Evolutionary conservation across 1,140 invertebrate species (phyloP).

Genomic region (Parapsyche elsis): DNA sequence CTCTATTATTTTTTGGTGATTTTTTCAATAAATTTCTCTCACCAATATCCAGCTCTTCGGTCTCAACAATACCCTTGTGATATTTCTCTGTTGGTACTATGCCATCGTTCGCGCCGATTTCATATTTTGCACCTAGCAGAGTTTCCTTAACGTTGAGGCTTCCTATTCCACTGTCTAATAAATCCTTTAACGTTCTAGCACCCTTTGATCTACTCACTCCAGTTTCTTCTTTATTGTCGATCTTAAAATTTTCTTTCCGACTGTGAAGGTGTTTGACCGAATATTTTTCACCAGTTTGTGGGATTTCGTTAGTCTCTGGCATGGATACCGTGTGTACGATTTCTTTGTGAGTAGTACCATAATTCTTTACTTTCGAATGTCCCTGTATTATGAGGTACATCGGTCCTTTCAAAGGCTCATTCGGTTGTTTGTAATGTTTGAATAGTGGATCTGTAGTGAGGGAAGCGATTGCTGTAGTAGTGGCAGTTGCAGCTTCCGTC

Average conservation of each 20-base stretch:
- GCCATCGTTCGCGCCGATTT: slow-evolving; percentile 65
- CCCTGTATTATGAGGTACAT: slow-evolving; percentile 85
- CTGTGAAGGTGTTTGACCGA: slow-evolving; percentile 68
- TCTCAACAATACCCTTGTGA: slow-evolving; percentile 70
- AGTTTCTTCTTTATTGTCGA: slow-evolving; percentile 56
- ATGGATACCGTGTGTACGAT: slow-evolving; percentile 59
- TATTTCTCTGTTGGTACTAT: slow-evolving; percentile 67
- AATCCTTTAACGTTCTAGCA: slow-evolving; percentile 50
- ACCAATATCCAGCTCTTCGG: slow-evolving; percentile 63
- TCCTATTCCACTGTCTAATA: slow-evolving; percentile 58
- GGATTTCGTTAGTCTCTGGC: slow-evolving; percentile 69
- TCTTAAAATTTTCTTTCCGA: slow-evolving; percentile 60
- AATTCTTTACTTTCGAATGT: slow-evolving; percentile 85
- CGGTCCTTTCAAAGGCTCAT: slow-evolving; percentile 71
- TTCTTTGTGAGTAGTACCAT: slow-evolving; percentile 73
- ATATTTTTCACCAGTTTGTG: slow-evolving; percentile 58
- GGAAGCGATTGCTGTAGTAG: slow-evolving; percentile 60
- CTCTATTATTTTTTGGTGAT: slow-evolving; percentile 56
- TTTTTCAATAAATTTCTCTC: slow-evolving; percentile 58
- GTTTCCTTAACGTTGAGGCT: slow-evolving; percentile 68
- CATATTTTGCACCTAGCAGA: slow-evolving; percentile 68
- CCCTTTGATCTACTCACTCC: slow-evolving; percentile 48
- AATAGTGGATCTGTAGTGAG: slow-evolving; percentile 69
- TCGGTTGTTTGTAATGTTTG: slow-evolving; percentile 74
- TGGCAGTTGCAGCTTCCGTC: slow-evolving; percentile 60